Percentiles rank a stretch among this genome's conserved stretches.
phyloP scores from a whole-genome alignment of 2,797 vertebrate species.

The Neosilurus mollespiculum region DNA sequence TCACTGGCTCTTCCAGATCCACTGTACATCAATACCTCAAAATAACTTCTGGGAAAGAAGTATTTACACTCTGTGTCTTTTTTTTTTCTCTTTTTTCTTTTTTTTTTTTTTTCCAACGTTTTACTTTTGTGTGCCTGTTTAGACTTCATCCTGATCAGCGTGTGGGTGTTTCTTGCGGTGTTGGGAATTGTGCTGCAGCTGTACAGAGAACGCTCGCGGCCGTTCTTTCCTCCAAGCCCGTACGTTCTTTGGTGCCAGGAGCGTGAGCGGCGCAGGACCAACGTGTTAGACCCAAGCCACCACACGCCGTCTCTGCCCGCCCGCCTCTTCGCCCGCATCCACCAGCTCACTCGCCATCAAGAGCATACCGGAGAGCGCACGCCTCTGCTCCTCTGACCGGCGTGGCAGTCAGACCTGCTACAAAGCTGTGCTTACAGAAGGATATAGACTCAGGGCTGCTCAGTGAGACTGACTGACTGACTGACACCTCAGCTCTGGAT shows the following conservation, averaged over 20 bases:
- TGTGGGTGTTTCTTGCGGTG: conserved; percentile 84
- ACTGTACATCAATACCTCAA: no score
- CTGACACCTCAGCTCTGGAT: background rate
- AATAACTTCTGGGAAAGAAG: background rate
- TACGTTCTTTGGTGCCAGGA: conserved; percentile 89
- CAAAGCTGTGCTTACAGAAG: background rate
- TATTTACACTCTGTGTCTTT: no score
- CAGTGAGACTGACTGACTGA: background rate
- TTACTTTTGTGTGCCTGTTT: background rate
- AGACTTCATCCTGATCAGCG: conserved; percentile 85
- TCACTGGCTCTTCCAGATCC: background rate
- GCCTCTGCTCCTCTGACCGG: conserved; percentile 77
- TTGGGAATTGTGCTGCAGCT: conserved; percentile 83
- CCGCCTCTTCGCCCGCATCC: conserved; percentile 72
- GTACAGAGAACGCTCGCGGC: conserved; percentile 77
- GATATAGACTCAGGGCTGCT: background rate
- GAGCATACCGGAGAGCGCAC: conserved; percentile 85
- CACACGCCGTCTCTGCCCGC: conserved; percentile 83
- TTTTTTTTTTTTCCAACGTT: no score
- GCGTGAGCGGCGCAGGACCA: conserved; percentile 86
- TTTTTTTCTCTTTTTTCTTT: no score
- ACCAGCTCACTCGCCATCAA: conserved; percentile 70
- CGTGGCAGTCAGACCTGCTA: background rate
- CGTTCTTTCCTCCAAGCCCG: conserved; percentile 87
- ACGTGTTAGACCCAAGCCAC: conserved; percentile 91